These are phyloP conservation scores for Goniozus legneri DNA, from an alignment of 1,140 invertebrate species.

Conservation along the genomic window DNA sequence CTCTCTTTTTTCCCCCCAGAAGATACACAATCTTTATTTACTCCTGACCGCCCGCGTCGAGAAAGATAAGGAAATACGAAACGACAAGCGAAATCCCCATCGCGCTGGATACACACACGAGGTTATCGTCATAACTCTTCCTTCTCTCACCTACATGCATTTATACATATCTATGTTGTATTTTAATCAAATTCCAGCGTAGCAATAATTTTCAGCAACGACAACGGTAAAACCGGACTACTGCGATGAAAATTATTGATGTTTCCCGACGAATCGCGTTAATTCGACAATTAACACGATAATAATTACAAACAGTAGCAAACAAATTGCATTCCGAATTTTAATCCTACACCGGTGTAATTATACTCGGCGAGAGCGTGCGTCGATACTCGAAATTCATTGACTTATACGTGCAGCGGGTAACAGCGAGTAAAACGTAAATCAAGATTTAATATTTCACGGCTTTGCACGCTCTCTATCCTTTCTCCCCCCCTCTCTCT, in stretches of 20 bases:
- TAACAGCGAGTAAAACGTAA: conserved; percentile 10
- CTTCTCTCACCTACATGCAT: too few species aligned
- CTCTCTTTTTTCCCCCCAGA: too few species aligned
- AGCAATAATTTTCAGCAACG: conserved; percentile 4
- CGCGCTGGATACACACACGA: too few species aligned
- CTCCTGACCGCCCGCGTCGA: too few species aligned
- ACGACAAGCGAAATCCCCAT: too few species aligned
- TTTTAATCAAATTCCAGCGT: too few species aligned
- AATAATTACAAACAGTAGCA: conserved; percentile 23
- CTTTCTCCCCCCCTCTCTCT: too few species aligned
- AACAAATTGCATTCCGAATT: conserved; percentile 27
- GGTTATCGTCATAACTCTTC: too few species aligned
- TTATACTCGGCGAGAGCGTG: too few species aligned
- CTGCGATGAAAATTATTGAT: conserved; percentile 13
- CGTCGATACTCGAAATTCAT: conserved; percentile 12
- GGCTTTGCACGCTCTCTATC: neutral
- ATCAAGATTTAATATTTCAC: conserved; percentile 10
- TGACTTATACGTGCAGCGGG: conserved; percentile 15
- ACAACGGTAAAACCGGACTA: neutral
- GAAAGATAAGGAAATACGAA: too few species aligned
- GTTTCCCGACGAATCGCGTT: conserved; percentile 22
- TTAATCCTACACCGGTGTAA: conserved; percentile 22
- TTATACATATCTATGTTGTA: too few species aligned
- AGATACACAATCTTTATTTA: too few species aligned
- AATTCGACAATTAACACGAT: conserved; percentile 23